These are phyloP conservation scores for Proterorhinus semilunaris DNA, from an alignment of 2,113 vertebrate species.

Conservation along the genomic window DNA sequence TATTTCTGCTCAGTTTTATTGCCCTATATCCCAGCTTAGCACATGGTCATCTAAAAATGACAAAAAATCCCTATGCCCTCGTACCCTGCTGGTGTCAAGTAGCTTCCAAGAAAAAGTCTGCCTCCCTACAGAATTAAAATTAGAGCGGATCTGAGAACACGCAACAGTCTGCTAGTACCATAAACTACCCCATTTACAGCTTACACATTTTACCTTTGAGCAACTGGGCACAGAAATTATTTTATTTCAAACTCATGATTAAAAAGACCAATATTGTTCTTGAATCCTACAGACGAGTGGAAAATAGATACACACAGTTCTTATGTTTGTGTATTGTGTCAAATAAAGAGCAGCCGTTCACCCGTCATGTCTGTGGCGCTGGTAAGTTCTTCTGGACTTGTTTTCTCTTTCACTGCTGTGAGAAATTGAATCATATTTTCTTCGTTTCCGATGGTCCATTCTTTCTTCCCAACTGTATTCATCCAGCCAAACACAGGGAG, in stretches of 20 bases:
- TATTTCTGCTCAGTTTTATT: background rate
- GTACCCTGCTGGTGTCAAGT: conserved; percentile 57
- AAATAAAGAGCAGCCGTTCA: conserved; percentile 58
- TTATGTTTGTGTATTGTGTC: too few relatives aligned
- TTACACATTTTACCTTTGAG: background rate
- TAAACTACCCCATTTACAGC: conserved; percentile 8
- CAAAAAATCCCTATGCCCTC: conserved; percentile 14
- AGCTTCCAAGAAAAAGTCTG: conserved; percentile 49
- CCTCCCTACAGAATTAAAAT: conserved; percentile 65
- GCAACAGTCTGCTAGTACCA: conserved; percentile 7
- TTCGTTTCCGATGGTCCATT: conserved; percentile 80
- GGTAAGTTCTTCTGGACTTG: conserved; percentile 74
- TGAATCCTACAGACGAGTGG: background rate
- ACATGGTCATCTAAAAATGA: conserved; percentile 41
- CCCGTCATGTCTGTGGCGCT: conserved; percentile 78
- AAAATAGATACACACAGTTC: background rate
- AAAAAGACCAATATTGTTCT: background rate
- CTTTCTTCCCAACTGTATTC: conserved; percentile 83
- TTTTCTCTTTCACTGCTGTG: conserved; percentile 90
- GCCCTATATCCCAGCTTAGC: conserved; percentile 10
- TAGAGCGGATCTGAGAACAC: conserved; percentile 52
- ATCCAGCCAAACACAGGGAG: conserved; percentile 78
- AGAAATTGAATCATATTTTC: conserved; percentile 73
- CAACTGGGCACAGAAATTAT: background rate
- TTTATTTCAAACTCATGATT: background rate